Conservation (phyloP, 1,140 invertebrate species). For the Aphelinus certus region DNA sequence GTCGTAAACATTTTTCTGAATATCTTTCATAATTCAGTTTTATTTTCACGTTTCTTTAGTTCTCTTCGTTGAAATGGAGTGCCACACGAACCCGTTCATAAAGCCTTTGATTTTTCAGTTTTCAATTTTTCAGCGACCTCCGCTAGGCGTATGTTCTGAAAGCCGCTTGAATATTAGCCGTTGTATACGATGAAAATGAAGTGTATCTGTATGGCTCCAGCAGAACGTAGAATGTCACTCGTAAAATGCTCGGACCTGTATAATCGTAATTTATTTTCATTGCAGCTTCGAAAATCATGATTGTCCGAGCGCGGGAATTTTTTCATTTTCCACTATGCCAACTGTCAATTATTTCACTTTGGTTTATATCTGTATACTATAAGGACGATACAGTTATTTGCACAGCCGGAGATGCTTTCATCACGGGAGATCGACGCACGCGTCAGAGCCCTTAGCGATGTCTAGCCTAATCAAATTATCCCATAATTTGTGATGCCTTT, state of each 20-base stretch:
- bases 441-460: constrained; percentile 7
- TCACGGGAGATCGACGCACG: constrained; percentile 36
- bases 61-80: too few species aligned
- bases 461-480: not conserved
- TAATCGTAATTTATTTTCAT: constrained; percentile 20
- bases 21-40: too few species aligned
- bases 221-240: not conserved
- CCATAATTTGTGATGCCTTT: not conserved
- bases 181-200: too few species aligned
- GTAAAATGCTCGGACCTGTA: not conserved
- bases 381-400: constrained; percentile 9
- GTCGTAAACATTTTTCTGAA: too few species aligned
- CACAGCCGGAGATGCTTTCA: constrained; percentile 21
- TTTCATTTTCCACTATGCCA: constrained; percentile 6
- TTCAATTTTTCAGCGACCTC: too few species aligned
- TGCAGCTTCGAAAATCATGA: constrained; percentile 16
- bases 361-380: constrained; percentile 2
- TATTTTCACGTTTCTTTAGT: too few species aligned
- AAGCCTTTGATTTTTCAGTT: too few species aligned
- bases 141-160: too few species aligned
- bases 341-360: not conserved
- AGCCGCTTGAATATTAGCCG: too few species aligned
- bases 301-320: constrained; percentile 13
- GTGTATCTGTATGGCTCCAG: not conserved
- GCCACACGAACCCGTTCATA: too few species aligned